phyloP scores from a whole-genome alignment of 1,140 invertebrate species.

The Acromyrmex charruanus region DNA sequence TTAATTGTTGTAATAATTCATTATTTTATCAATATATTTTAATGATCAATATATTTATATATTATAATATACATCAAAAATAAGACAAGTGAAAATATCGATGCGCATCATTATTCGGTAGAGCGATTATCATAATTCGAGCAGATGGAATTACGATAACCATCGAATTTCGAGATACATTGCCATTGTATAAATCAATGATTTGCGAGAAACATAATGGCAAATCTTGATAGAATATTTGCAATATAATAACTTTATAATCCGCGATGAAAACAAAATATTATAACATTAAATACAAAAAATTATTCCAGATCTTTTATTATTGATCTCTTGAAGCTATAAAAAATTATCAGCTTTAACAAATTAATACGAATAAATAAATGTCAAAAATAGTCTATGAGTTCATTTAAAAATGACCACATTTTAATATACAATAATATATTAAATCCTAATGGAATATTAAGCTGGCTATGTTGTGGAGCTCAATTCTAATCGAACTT shows the following conservation, averaged over 20 bases:
- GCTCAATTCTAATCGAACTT: neutral
- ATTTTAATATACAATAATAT: slow-evolving; percentile 4
- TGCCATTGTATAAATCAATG: slow-evolving; percentile 62
- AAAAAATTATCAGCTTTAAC: neutral
- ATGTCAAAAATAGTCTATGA: neutral
- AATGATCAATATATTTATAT: neutral
- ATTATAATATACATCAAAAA: neutral
- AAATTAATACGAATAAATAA: neutral
- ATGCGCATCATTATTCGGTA: neutral
- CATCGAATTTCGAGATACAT: slow-evolving; percentile 83
- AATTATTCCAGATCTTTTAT: neutral
- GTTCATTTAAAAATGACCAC: neutral
- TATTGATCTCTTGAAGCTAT: neutral
- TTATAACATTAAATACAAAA: neutral
- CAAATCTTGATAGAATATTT: neutral
- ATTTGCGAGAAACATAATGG: slow-evolving; percentile 21
- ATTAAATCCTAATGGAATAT: neutral
- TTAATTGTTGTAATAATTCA: neutral
- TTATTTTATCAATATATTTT: neutral
- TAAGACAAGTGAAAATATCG: neutral
- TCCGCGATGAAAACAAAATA: neutral
- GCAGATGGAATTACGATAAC: neutral
- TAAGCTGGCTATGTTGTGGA: neutral
- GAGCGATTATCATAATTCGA: slow-evolving; percentile 50
- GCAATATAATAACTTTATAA: neutral